Evolutionary conservation across 2,113 vertebrate genomes (phyloP).

Genomic region (Trinectes maculatus): DNA sequence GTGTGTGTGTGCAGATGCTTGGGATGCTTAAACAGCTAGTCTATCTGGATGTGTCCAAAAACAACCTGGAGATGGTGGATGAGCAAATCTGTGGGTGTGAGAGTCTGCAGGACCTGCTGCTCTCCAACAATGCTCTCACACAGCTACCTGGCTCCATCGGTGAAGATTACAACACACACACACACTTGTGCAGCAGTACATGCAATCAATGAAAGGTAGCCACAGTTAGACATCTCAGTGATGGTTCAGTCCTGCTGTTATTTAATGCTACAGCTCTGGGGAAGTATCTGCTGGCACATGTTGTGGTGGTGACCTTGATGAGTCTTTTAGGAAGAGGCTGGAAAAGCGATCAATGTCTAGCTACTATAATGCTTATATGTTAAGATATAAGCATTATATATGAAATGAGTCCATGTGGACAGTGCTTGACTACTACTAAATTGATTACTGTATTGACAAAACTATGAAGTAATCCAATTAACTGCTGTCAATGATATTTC

Average conservation of each 20-base stretch:
- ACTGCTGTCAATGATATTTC: constrained; percentile 36
- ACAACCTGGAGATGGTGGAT: constrained; percentile 95
- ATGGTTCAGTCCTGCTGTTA: too few relatives aligned
- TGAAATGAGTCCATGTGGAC: not conserved
- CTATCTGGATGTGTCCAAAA: constrained; percentile 98
- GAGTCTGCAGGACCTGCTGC: constrained; percentile 91
- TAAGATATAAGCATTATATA: not conserved
- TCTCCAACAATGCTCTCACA: constrained; percentile 95
- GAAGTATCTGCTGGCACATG: not conserved
- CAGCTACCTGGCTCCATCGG: constrained; percentile 95
- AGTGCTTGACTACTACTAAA: constrained; percentile 8
- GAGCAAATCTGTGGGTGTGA: constrained; percentile 96
- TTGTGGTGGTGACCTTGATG: not conserved
- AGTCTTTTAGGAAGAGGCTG: not conserved
- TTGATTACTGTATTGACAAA: constrained; percentile 39
- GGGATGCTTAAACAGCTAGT: constrained; percentile 92
- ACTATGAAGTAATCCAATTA: constrained; percentile 45
- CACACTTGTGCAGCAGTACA: not conserved
- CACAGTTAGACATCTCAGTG: not conserved
- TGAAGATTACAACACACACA: constrained; percentile 57
- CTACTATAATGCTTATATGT: not conserved
- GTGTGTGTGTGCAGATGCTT: constrained; percentile 83
- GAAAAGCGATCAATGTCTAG: not conserved
- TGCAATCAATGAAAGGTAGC: too few relatives aligned
- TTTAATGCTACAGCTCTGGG: not conserved